These are phyloP conservation scores for Microtus richardsoni DNA, from an alignment of 2,113 vertebrate species.

Conservation along the genomic window DNA sequence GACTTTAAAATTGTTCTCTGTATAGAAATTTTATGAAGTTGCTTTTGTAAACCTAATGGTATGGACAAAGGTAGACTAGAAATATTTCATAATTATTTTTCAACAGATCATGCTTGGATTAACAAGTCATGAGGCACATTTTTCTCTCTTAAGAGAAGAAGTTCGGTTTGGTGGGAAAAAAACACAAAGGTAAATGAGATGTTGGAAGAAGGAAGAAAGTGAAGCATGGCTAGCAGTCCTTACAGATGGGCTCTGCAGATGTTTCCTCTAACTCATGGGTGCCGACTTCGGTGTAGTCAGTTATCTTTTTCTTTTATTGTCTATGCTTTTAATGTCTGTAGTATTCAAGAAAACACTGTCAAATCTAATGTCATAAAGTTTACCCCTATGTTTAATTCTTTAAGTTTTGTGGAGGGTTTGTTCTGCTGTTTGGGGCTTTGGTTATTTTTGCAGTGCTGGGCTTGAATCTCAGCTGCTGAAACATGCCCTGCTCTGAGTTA, in stretches of 20 bases:
- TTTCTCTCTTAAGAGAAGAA: constrained; percentile 98
- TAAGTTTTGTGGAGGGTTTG: background rate
- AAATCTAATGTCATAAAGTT: background rate
- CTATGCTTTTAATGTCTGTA: background rate
- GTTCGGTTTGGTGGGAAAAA: constrained; percentile 99
- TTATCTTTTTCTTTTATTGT: background rate
- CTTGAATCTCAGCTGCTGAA: background rate
- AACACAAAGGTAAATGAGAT: constrained; percentile 92
- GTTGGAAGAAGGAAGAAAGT: background rate
- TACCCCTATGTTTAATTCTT: constrained; percentile 8
- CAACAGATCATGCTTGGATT: constrained; percentile 98
- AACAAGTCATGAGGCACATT: constrained; percentile 98
- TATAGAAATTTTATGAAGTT: constrained; percentile 45
- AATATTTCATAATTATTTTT: constrained; percentile 75
- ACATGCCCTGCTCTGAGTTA: background rate
- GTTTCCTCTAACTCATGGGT: background rate
- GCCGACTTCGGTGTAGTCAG: background rate
- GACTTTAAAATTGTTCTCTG: background rate
- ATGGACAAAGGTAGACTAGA: constrained; percentile 35
- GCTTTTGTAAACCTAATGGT: constrained; percentile 41
- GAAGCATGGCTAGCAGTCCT: background rate
- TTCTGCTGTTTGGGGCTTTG: background rate
- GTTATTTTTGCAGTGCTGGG: background rate
- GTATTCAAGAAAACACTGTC: background rate
- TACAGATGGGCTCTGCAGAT: background rate